Evolutionary conservation across 2,888 invertebrate genomes (phyloP).

Genomic region (Rhagophthalmus giganteus): DNA sequence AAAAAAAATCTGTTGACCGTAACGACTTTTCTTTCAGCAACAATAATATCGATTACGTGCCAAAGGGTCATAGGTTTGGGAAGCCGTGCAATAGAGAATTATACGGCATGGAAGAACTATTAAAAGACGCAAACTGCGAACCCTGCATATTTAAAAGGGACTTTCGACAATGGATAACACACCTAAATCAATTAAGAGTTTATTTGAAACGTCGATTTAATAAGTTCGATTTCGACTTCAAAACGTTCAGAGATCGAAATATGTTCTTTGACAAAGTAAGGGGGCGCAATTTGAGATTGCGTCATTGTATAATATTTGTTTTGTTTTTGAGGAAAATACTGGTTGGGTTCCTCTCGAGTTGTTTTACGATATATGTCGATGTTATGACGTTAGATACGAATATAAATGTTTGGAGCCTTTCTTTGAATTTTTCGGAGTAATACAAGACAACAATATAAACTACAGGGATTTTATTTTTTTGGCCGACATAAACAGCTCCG

Average conservation of each 20-base stretch:
- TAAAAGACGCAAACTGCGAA: conserved; percentile 42
- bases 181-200: conserved; percentile 55
- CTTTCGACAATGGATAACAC: conserved; percentile 56
- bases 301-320: background rate
- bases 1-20: too few species aligned
- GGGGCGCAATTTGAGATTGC: too few species aligned
- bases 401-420: conserved; percentile 58
- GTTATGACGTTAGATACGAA: conserved; percentile 56
- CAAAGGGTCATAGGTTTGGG: conserved; percentile 58
- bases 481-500: conserved; percentile 56
- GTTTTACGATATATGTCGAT: conserved; percentile 56
- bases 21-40: too few species aligned
- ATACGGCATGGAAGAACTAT: conserved; percentile 56
- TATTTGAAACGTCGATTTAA: conserved; percentile 46
- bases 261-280: conserved; percentile 45
- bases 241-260: conserved; percentile 40
- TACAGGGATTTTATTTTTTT: conserved; percentile 59
- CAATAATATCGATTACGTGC: conserved; percentile 56
- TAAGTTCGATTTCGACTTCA: conserved; percentile 40
- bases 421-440: conserved; percentile 56
- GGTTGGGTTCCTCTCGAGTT: conserved; percentile 57
- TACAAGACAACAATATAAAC: conserved; percentile 55
- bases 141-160: conserved; percentile 50
- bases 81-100: conserved; percentile 49
- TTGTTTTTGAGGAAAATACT: conserved; percentile 47